A percentile compares a stretch with the other conserved stretches of the same genome.
Conservation (phyloP, 1,140 invertebrate species). For the Trichogramma pretiosum region DNA sequence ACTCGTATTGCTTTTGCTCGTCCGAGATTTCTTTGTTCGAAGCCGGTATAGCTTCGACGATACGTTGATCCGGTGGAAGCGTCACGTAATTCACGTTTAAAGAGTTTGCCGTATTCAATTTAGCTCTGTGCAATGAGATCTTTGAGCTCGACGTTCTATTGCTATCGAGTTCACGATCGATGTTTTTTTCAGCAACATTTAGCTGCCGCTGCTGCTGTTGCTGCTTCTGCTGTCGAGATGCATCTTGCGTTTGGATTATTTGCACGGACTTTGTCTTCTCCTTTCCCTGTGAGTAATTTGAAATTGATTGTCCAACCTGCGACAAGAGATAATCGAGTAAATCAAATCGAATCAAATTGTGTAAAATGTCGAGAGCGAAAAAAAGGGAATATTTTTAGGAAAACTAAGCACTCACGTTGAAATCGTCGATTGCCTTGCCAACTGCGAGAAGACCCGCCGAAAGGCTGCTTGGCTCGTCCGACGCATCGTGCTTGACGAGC, state of each 20-base stretch:
- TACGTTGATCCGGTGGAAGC: neutral
- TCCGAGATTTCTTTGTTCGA: no score
- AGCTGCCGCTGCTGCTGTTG: no score
- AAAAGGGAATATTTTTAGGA: neutral
- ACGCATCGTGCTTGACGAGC: slow-evolving; percentile 47
- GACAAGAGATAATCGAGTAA: no score
- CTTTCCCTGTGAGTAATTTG: neutral
- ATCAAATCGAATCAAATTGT: no score
- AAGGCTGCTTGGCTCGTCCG: slow-evolving; percentile 36
- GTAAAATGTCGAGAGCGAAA: no score
- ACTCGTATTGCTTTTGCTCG: no score
- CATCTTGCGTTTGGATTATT: neutral
- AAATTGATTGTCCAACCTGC: neutral
- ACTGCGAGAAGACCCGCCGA: slow-evolving; percentile 46
- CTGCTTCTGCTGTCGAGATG: neutral
- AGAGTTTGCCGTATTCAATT: no score
- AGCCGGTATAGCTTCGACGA: neutral
- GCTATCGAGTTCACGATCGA: no score
- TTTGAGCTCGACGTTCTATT: no score
- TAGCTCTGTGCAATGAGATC: no score
- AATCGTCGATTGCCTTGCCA: no score
- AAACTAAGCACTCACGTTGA: neutral
- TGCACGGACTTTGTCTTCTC: neutral
- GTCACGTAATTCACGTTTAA: neutral
- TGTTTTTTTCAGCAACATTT: no score